These are phyloP conservation scores for Bos javanicus DNA, from an alignment of 2,113 vertebrate species.

Conservation along the genomic window DNA sequence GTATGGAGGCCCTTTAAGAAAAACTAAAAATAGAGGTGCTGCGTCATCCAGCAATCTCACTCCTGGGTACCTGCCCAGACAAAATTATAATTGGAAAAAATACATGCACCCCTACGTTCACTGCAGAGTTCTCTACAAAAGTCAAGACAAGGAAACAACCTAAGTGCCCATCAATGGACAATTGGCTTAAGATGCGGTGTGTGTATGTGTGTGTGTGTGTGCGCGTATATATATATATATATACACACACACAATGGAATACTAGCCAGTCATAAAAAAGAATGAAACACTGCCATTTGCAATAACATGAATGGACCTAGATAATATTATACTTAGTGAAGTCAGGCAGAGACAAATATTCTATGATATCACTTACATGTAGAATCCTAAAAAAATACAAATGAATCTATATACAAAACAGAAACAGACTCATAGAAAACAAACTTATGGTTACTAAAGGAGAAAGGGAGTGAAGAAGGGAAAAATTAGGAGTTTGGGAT, in stretches of 20 bases:
- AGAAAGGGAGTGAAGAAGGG: neutral
- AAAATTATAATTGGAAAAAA: neutral
- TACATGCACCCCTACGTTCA: neutral
- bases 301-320: neutral
- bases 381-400: neutral
- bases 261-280: neutral
- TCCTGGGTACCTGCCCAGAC: neutral
- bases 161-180: neutral
- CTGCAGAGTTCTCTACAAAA: neutral
- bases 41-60: neutral
- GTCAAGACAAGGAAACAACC: neutral
- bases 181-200: neutral
- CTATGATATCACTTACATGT: neutral
- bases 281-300: neutral
- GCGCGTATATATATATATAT: accelerated
- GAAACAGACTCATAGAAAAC: neutral
- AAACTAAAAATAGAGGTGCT: neutral
- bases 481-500: neutral
- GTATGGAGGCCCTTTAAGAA: neutral
- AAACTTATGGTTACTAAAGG: neutral
- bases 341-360: neutral
- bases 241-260: neutral
- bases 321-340: neutral
- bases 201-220: neutral
- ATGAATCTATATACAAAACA: neutral